These are phyloP conservation scores for Smittia aterrima DNA, from an alignment of 2,888 invertebrate species.

Conservation along the genomic window DNA sequence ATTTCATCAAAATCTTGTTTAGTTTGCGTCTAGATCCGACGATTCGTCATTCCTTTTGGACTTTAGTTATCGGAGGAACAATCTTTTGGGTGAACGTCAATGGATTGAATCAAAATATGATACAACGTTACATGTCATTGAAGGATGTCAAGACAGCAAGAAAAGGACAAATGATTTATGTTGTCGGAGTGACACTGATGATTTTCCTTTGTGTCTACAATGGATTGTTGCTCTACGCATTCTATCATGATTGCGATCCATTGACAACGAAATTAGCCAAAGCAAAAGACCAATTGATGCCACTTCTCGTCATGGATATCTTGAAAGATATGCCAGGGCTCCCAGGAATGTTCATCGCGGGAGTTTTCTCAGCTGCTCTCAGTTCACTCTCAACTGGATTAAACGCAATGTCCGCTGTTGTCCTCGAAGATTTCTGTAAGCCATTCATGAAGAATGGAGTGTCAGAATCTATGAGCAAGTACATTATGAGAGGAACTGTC, in stretches of 20 bases:
- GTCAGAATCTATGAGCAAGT: conserved; percentile 60
- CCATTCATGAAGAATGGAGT: conserved; percentile 62
- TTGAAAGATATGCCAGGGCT: conserved; percentile 74
- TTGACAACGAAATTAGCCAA: conserved; percentile 73
- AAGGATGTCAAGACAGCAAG: conserved; percentile 68
- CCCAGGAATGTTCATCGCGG: conserved; percentile 84
- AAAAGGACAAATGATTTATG: conserved; percentile 66
- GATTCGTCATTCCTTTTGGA: conserved; percentile 76
- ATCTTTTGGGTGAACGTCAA: conserved; percentile 75
- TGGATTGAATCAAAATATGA: conserved; percentile 79
- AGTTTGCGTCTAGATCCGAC: conserved; percentile 78
- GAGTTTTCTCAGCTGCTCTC: conserved; percentile 86
- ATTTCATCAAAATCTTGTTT: neutral
- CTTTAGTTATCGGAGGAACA: conserved; percentile 70
- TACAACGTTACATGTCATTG: conserved; percentile 77
- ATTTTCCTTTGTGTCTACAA: conserved; percentile 68
- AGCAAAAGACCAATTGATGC: conserved; percentile 77
- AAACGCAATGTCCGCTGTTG: conserved; percentile 78
- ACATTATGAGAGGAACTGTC: conserved; percentile 65
- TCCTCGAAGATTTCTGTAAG: conserved; percentile 74
- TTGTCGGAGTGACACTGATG: conserved; percentile 61
- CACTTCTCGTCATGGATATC: conserved; percentile 83
- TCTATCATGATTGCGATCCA: conserved; percentile 74
- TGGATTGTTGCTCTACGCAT: conserved; percentile 71
- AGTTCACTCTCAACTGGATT: conserved; percentile 78